Evolutionary conservation across 1,140 invertebrate genomes (phyloP).

Genomic region (Orchesella cincta): DNA sequence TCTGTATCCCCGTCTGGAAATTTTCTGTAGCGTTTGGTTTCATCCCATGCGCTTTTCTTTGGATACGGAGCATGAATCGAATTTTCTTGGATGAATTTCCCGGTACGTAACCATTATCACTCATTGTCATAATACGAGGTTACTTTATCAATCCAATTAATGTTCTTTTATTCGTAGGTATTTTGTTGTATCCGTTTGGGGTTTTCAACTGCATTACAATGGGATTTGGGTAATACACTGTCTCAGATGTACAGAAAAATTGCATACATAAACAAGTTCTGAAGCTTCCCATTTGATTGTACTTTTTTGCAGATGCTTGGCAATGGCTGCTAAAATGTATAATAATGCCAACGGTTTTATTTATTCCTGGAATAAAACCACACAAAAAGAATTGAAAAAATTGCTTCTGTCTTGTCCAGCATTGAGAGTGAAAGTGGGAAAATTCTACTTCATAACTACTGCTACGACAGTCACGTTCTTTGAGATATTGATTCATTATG

Average conservation of each 20-base stretch:
- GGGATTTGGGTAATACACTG: conserved; percentile 1
- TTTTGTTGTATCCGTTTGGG: conserved; percentile 29
- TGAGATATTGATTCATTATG: not conserved
- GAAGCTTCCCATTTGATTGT: too few relatives aligned
- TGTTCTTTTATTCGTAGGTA: conserved; percentile 20
- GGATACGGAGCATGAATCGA: conserved; percentile 26
- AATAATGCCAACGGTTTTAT: conserved; percentile 9
- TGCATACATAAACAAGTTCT: not conserved
- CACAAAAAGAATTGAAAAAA: conserved; percentile 7
- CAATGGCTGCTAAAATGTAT: conserved; percentile 15
- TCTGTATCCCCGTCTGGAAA: not conserved
- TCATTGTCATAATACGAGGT: too few relatives aligned
- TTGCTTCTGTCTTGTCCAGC: conserved; percentile 12
- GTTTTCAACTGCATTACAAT: not conserved
- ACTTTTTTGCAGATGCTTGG: too few relatives aligned
- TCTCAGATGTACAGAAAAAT: not conserved
- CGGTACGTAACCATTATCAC: too few relatives aligned
- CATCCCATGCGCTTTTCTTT: conserved; percentile 28
- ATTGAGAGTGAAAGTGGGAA: conserved; percentile 27
- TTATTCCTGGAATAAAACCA: conserved; percentile 25
- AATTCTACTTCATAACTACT: conserved; percentile 26
- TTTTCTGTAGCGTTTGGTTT: not conserved
- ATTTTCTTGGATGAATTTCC: conserved; percentile 34
- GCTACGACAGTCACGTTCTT: conserved; percentile 36
- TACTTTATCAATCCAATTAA: too few relatives aligned